Percentiles rank a stretch among this genome's conserved stretches.
Evolutionary conservation across 2,888 invertebrate species (phyloP).

Genomic region (Nomada lathburiana): DNA sequence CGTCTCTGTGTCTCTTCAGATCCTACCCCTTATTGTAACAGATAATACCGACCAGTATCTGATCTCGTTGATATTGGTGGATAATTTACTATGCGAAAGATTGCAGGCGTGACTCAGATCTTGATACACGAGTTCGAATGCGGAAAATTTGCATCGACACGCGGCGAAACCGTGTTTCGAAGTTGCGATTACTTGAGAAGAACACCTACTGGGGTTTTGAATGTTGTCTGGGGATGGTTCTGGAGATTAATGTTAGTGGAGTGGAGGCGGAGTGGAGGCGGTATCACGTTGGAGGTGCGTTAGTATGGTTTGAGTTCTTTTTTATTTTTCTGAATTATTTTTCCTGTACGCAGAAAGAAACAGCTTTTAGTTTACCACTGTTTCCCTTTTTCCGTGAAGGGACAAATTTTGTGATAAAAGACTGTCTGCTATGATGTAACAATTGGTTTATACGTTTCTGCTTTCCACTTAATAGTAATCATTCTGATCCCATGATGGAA

Average conservation of each 20-base stretch:
- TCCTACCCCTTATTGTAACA: slow-evolving; percentile 49
- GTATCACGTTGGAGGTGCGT: too few relatives aligned
- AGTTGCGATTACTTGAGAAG: slow-evolving; percentile 4
- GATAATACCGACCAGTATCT: slow-evolving; percentile 74
- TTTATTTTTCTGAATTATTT: too few relatives aligned
- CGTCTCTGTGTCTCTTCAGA: slow-evolving; percentile 15
- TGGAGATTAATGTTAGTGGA: too few relatives aligned
- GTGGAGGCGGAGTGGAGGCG: not conserved
- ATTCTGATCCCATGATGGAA: not conserved
- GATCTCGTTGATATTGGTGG: slow-evolving; percentile 75
- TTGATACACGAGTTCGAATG: slow-evolving; percentile 39
- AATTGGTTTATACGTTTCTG: too few relatives aligned
- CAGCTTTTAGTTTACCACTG: too few relatives aligned
- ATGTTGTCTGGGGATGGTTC: not conserved
- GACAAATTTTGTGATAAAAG: too few relatives aligned
- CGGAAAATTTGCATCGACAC: slow-evolving; percentile 61
- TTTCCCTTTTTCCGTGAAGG: too few relatives aligned
- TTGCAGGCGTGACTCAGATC: slow-evolving; percentile 68
- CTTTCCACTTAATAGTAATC: not conserved
- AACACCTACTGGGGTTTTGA: not conserved
- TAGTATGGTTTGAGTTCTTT: too few relatives aligned
- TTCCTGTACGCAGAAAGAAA: too few relatives aligned
- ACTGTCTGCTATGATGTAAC: too few relatives aligned
- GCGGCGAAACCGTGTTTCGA: not conserved
- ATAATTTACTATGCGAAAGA: slow-evolving; percentile 75